phyloP scores from a whole-genome alignment of 2,888 invertebrate species.

The Drosophila phalerata region DNA sequence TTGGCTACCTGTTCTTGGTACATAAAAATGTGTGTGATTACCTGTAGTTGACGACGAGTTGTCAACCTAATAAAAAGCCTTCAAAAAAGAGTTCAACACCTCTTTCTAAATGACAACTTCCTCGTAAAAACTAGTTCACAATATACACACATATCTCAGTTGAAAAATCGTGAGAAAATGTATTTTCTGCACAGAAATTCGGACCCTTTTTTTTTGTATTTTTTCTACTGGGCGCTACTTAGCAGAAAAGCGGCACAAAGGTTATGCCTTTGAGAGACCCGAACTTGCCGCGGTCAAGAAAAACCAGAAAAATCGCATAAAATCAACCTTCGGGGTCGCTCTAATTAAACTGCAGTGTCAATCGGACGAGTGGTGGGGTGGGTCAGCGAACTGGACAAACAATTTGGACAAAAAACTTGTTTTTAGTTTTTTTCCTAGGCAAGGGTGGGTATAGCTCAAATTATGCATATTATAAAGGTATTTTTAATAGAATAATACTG shows the following conservation, averaged over 20 bases:
- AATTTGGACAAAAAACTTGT: constrained; percentile 38
- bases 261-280: constrained; percentile 63
- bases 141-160: constrained; percentile 51
- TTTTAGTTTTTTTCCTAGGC: constrained; percentile 28
- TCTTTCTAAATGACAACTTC: constrained; percentile 76
- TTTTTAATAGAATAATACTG: constrained; percentile 13
- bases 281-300: constrained; percentile 70
- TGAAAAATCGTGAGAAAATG: constrained; percentile 80
- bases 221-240: constrained; percentile 49
- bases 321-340: constrained; percentile 73
- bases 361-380: constrained; percentile 56
- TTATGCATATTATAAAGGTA: constrained; percentile 16
- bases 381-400: constrained; percentile 62
- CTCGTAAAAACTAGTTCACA: constrained; percentile 73
- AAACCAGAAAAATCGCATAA: constrained; percentile 58
- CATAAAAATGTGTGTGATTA: constrained; percentile 49
- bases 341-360: constrained; percentile 81
- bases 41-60: constrained; percentile 50
- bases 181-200: constrained; percentile 60
- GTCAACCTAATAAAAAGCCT: constrained; percentile 53
- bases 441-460: constrained; percentile 24
- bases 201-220: constrained; percentile 25
- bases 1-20: constrained; percentile 64
- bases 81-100: constrained; percentile 73
- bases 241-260: constrained; percentile 72